These are phyloP conservation scores for Heliconius charithonia DNA, from an alignment of 2,888 invertebrate species.

Conservation along the genomic window DNA sequence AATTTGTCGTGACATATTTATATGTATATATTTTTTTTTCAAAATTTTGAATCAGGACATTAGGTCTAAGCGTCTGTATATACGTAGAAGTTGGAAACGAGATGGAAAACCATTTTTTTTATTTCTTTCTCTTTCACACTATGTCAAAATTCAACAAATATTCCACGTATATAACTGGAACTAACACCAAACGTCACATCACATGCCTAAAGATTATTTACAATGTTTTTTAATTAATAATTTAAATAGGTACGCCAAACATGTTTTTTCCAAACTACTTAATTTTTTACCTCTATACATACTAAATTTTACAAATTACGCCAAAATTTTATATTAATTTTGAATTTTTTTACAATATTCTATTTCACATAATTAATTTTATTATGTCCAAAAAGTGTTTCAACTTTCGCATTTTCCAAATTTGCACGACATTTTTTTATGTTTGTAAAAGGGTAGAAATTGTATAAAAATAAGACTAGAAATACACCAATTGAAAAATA, in stretches of 20 bases:
- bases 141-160: slow-evolving; percentile 4
- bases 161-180: slow-evolving; percentile 1
- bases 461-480: slow-evolving; percentile 74
- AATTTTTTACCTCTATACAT: slow-evolving; percentile 68
- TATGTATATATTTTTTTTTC: slow-evolving; percentile 27
- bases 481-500: slow-evolving; percentile 69
- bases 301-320: slow-evolving; percentile 77
- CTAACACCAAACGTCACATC: slow-evolving; percentile 65
- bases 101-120: slow-evolving; percentile 6
- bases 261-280: slow-evolving; percentile 76
- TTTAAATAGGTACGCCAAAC: slow-evolving; percentile 71
- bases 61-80: slow-evolving; percentile 28
- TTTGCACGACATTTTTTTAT: slow-evolving; percentile 54
- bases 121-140: neutral
- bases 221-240: slow-evolving; percentile 54
- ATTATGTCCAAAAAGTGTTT: slow-evolving; percentile 54
- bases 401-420: slow-evolving; percentile 46
- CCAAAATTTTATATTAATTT: slow-evolving; percentile 73
- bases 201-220: slow-evolving; percentile 77
- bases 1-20: slow-evolving; percentile 37
- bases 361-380: slow-evolving; percentile 44
- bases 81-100: slow-evolving; percentile 6
- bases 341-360: slow-evolving; percentile 59
- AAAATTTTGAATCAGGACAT: slow-evolving; percentile 42
- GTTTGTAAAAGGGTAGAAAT: slow-evolving; percentile 52